Percentiles rank a stretch among this genome's conserved stretches.
phyloP scores from a whole-genome alignment of 2,113 vertebrate genomes.

The Aptenodytes patagonicus region DNA sequence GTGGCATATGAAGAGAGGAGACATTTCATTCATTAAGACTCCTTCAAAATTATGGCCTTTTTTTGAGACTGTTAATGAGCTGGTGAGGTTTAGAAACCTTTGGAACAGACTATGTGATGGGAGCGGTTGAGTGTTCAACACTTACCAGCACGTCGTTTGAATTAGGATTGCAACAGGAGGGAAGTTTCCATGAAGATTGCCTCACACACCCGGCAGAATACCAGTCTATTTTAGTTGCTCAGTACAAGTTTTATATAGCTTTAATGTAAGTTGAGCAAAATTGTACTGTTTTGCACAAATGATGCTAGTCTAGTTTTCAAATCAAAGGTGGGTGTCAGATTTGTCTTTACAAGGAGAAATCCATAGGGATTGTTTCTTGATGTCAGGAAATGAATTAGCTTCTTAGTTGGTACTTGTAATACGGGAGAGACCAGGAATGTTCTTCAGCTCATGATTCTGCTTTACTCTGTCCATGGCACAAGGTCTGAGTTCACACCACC shows the following conservation, averaged over 20 bases:
- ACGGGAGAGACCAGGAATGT: neutral
- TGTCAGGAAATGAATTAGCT: neutral
- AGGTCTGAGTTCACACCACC: neutral
- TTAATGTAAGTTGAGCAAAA: neutral
- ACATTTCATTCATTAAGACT: neutral
- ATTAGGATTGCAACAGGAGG: neutral
- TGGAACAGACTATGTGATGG: neutral
- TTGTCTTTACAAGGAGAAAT: neutral
- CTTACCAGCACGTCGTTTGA: neutral
- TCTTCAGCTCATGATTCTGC: neutral
- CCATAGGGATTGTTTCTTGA: neutral
- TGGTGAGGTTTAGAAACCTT: neutral
- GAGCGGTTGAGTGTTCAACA: neutral
- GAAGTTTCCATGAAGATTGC: neutral
- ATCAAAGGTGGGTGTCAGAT: neutral
- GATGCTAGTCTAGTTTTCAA: neutral
- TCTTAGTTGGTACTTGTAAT: neutral
- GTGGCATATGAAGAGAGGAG: neutral
- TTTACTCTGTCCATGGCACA: neutral
- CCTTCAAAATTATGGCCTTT: neutral
- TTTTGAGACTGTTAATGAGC: neutral
- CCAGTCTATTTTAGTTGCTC: neutral
- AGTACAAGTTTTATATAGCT: neutral
- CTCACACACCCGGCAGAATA: neutral
- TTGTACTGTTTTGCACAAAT: neutral